Conservation (phyloP, 2,888 invertebrate genomes). For the Hoplodrina ambigua region DNA sequence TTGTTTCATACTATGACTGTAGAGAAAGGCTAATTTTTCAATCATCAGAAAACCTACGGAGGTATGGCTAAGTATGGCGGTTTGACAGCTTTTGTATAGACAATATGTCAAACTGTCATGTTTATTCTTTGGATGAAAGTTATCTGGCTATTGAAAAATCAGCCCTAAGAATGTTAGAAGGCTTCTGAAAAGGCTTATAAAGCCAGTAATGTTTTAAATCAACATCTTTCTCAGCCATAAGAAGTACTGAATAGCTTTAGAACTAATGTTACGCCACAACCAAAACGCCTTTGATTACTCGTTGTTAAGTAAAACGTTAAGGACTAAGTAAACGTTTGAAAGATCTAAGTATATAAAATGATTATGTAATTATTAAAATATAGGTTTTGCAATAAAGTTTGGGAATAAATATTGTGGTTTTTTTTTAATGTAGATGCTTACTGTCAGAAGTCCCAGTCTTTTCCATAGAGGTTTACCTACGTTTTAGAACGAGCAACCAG, state of each 20-base stretch:
- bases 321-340: slow-evolving; percentile 43
- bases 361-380: slow-evolving; percentile 68
- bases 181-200: slow-evolving; percentile 8
- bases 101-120: no score
- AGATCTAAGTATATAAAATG: slow-evolving; percentile 45
- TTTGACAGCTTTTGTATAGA: background rate
- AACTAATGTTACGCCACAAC: slow-evolving; percentile 32
- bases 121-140: no score
- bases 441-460: no score
- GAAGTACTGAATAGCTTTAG: slow-evolving; percentile 48
- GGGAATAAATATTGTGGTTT: slow-evolving; percentile 66
- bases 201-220: slow-evolving; percentile 42
- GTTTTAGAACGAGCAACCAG: no score
- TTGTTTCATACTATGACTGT: no score
- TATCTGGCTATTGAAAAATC: no score
- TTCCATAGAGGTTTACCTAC: no score
- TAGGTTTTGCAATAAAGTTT: slow-evolving; percentile 80
- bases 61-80: no score
- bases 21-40: background rate
- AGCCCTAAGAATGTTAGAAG: background rate
- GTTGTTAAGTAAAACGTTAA: slow-evolving; percentile 57
- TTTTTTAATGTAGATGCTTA: background rate
- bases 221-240: slow-evolving; percentile 38
- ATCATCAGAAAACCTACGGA: no score
- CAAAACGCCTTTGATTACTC: slow-evolving; percentile 54